phyloP scores from a whole-genome alignment of 2,113 vertebrate genomes.

The Lathamus discolor region DNA sequence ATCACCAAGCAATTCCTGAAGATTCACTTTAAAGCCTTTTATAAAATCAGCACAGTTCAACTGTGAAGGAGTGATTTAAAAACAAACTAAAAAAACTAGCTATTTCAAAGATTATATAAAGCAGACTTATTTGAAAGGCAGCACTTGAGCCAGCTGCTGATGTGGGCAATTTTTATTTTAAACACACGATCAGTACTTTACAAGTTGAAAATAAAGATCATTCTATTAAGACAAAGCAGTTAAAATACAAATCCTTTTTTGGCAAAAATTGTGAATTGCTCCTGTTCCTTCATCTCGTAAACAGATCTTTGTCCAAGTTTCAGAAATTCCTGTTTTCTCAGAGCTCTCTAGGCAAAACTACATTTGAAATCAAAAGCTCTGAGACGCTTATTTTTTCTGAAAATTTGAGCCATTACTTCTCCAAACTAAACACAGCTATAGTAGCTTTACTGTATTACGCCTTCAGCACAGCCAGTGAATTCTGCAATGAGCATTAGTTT shows the following conservation, averaged over 20 bases:
- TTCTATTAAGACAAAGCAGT: background rate
- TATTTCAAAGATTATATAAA: background rate
- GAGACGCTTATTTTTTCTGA: background rate
- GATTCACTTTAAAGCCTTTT: background rate
- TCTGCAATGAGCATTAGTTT: background rate
- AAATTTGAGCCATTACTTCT: background rate
- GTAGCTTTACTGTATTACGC: background rate
- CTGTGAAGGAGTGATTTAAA: background rate
- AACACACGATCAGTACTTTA: background rate
- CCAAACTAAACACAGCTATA: background rate
- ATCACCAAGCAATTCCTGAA: background rate
- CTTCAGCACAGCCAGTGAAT: background rate
- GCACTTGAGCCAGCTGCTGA: background rate
- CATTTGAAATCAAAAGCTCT: background rate
- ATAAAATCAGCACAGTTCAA: background rate
- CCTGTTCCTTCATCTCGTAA: background rate
- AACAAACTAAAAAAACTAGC: background rate
- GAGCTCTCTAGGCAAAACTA: background rate
- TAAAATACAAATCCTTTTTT: background rate
- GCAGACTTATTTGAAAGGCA: background rate
- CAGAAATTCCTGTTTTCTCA: background rate
- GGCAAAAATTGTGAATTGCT: background rate
- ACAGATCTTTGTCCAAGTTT: background rate
- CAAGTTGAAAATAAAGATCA: background rate
- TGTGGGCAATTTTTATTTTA: conserved; percentile 2